Conservation (phyloP, 2,113 vertebrate species). For the Pteronura brasiliensis region DNA sequence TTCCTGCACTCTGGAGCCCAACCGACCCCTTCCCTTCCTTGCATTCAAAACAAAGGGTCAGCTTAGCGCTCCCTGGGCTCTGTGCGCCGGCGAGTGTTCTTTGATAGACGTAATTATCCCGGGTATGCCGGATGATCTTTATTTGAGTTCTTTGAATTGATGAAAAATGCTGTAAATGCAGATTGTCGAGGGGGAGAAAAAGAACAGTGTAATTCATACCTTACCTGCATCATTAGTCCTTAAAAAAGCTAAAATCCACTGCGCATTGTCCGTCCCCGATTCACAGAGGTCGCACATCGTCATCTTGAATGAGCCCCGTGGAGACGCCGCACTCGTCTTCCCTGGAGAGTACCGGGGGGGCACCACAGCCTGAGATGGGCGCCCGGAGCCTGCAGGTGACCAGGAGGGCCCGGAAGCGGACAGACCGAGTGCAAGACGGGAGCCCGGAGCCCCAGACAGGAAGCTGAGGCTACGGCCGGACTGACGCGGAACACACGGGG, state of each 20-base stretch:
- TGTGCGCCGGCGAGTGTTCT: not conserved
- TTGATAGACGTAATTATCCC: constrained; percentile 44
- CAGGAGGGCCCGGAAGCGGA: rapidly evolving
- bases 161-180: constrained; percentile 57
- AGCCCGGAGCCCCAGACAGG: not conserved
- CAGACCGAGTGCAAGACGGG: rapidly evolving
- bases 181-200: constrained; percentile 46
- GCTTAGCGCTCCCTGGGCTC: not conserved
- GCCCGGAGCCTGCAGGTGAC: rapidly evolving
- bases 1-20: constrained; percentile 67
- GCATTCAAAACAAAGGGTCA: not conserved
- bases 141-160: constrained; percentile 56
- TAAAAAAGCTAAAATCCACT: not conserved
- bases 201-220: constrained; percentile 39
- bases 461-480: not conserved
- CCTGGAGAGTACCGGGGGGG: rapidly evolving
- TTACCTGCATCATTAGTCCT: constrained; percentile 44
- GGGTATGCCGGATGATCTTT: constrained; percentile 21
- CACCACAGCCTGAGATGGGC: rapidly evolving
- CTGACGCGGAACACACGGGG: rapidly evolving
- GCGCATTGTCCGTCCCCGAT: not conserved
- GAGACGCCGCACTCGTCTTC: rapidly evolving
- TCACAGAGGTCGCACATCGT: rapidly evolving
- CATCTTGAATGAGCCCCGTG: rapidly evolving
- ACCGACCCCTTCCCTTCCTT: constrained; percentile 59